Conservation (phyloP, 2,797 vertebrate genomes). For the Discoglossus pictus region DNA sequence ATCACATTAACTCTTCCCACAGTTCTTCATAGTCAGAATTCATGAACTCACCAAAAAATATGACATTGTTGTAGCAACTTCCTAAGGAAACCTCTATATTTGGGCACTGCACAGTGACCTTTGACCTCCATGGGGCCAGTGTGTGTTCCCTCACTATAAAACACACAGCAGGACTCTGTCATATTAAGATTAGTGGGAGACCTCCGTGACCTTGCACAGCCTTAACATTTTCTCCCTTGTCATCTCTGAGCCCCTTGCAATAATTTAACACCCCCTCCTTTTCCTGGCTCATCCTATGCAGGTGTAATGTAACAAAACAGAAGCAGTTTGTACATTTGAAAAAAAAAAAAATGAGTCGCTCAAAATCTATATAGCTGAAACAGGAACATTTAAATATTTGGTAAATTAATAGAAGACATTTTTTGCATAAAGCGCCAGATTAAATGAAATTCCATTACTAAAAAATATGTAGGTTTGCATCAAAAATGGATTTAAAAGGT, state of each 20-base stretch:
- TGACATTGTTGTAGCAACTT: constrained; percentile 22
- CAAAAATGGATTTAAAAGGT: too few species aligned
- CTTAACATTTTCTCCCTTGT: constrained; percentile 10
- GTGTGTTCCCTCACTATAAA: constrained; percentile 27
- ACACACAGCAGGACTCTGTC: constrained; percentile 16
- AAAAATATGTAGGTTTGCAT: too few species aligned
- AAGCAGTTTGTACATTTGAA: background rate
- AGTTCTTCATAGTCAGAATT: background rate
- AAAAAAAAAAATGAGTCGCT: too few species aligned
- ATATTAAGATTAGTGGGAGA: background rate
- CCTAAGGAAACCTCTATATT: constrained; percentile 32
- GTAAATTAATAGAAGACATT: too few species aligned
- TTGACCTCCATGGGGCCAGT: constrained; percentile 13
- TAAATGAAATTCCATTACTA: too few species aligned
- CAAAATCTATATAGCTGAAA: too few species aligned
- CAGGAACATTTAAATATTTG: too few species aligned
- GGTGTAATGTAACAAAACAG: constrained; percentile 24
- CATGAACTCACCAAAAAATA: background rate
- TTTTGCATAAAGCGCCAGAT: too few species aligned
- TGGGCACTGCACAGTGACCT: constrained; percentile 23
- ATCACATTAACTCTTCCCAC: too few species aligned
- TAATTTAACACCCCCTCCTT: constrained; percentile 17
- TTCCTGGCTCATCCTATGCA: background rate
- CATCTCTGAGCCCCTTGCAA: constrained; percentile 1
- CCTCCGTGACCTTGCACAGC: background rate